Percentiles rank a stretch among this genome's conserved stretches.
These are phyloP conservation scores for Neomicropteryx cornuta DNA, from an alignment of 1,140 invertebrate genomes.

Conservation along the genomic window DNA sequence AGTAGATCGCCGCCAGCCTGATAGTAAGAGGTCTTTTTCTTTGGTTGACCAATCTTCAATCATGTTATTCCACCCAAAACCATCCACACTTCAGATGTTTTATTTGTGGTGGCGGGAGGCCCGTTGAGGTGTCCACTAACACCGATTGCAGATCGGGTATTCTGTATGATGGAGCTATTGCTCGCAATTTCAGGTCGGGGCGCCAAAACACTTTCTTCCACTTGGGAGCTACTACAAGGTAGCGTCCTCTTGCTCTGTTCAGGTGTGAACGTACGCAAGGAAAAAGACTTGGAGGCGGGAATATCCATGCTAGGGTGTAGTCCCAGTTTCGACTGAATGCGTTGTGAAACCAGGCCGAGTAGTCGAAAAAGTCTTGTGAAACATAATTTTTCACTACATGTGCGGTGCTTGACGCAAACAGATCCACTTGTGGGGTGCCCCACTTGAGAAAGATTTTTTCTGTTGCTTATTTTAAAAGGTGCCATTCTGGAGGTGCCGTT, in stretches of 20 bases:
- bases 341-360: conserved; percentile 11
- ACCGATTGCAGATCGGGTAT: neutral
- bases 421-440: conserved; percentile 15
- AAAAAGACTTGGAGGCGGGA: conserved; percentile 17
- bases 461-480: conserved; percentile 10
- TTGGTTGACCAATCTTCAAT: too few species aligned
- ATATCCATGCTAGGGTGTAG: conserved; percentile 14
- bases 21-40: too few species aligned
- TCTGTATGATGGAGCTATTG: neutral
- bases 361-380: conserved; percentile 12
- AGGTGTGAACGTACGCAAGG: conserved; percentile 15
- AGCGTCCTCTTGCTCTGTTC: conserved; percentile 10
- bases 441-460: conserved; percentile 10
- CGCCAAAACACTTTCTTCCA: conserved; percentile 5
- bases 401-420: conserved; percentile 13
- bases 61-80: neutral
- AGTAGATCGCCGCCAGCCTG: too few species aligned
- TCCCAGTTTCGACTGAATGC: conserved; percentile 16
- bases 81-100: neutral
- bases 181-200: conserved; percentile 4
- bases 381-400: conserved; percentile 13
- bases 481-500: conserved; percentile 15
- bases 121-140: conserved; percentile 1
- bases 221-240: conserved; percentile 1
- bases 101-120: neutral